Evolutionary conservation across 2,888 invertebrate genomes (phyloP), one percentile per base, ranked within the genome.

Genomic region (Eumacrocentrus americanus): DNA sequence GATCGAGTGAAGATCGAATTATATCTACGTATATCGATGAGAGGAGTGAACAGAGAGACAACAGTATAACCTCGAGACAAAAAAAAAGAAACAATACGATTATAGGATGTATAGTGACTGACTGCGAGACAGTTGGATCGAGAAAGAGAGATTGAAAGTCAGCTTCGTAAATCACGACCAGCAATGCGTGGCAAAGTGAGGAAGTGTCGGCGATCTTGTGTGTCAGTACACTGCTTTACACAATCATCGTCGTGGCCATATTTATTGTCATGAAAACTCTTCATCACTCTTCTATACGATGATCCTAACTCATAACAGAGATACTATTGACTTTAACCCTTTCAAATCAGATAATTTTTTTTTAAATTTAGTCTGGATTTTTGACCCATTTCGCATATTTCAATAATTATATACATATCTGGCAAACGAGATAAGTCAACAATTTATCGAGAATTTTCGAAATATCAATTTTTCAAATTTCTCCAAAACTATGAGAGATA

Each of bases 81-180:
- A 52, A 58, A 52, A 58, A 44, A 58, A 20, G 46, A 29, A n/a
- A 37, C 20, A 16, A n/a, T n/a, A n/a, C n/a, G n/a, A n/a, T n/a
- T n/a, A 48, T 37, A 18, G 12, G 18, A 25, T 7, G 55, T 29
- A 22, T 14, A 38, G n/a, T 5, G 29, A 23, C 25, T 35, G 42
- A 25, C n/a, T 14, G 54, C 34, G 44, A 23, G 9, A 54, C 40
- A 37, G n/a, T 34, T 18, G 37, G 44, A 56, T 48, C 42, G 51
- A 58, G 35, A 57, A 35, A 47, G 22, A 22, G 50, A 20, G 46
- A 46, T 46, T 46, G 23, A 46, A 38, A 51, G 48, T 34, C 64
- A 63, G 55, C 51, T 64, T 62, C 68, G 68, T 71, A 72, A 71
- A 72, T 72, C 69, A 69, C 67, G 57, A 44, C 55, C 68, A 64